These are phyloP conservation scores for Dasyprocta punctata DNA, from an alignment of 2,113 vertebrate species.

Conservation along the genomic window DNA sequence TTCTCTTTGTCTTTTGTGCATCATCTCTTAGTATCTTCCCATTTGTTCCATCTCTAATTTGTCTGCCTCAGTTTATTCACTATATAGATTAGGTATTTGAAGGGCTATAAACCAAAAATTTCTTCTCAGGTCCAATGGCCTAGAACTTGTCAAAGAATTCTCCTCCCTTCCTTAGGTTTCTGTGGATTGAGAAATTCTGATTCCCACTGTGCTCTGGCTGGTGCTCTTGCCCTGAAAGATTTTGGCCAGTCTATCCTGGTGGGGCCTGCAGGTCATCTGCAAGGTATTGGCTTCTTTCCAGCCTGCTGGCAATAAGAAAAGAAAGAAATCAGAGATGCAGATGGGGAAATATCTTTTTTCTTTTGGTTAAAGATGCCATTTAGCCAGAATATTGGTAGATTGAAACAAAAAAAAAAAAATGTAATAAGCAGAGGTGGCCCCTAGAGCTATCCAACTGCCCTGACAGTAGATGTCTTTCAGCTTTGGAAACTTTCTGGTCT, in stretches of 20 bases:
- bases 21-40: neutral
- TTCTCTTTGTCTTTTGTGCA: neutral
- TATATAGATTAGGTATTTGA: constrained; percentile 36
- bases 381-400: neutral
- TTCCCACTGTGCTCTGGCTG: rapidly evolving
- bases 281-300: neutral
- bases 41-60: neutral
- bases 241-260: neutral
- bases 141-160: neutral
- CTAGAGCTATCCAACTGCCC: neutral
- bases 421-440: neutral
- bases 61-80: neutral
- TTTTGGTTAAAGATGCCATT: neutral
- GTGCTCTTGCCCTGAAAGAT: neutral
- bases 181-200: neutral
- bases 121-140: neutral
- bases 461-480: neutral
- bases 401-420: neutral
- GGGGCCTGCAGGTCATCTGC: neutral
- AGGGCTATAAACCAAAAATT: neutral
- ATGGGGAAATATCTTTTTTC: neutral
- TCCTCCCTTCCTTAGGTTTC: neutral
- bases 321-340: neutral
- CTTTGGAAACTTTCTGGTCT: neutral
- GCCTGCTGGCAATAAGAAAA: neutral